These are phyloP conservation scores for Parotocinclus haroldoi DNA, from an alignment of 2,797 vertebrate genomes.

Conservation along the genomic window DNA sequence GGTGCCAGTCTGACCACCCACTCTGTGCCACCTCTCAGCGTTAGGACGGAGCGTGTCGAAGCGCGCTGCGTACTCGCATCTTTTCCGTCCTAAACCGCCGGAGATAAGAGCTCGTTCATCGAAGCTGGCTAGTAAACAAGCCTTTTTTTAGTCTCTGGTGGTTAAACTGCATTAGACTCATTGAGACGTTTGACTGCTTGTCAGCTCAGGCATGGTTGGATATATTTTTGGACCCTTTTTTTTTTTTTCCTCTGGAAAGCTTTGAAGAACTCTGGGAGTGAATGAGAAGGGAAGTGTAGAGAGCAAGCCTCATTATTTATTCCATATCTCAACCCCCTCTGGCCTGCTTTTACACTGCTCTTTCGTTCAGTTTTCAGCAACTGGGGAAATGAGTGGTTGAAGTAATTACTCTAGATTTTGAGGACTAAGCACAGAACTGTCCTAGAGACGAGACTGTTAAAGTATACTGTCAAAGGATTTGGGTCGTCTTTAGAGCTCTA, in stretches of 20 bases:
- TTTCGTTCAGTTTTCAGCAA: no score
- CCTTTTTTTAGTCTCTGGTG: constrained; percentile 11
- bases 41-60: neutral
- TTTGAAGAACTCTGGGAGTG: neutral
- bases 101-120: constrained; percentile 40
- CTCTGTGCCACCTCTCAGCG: constrained; percentile 33
- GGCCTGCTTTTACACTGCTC: neutral
- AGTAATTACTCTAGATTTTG: no score
- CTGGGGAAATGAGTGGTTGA: no score
- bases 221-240: neutral
- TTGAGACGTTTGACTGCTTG: constrained; percentile 2
- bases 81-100: constrained; percentile 46
- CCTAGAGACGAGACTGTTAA: no score
- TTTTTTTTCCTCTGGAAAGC: neutral
- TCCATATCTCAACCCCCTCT: neutral
- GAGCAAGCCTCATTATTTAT: neutral
- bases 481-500: no score
- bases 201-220: neutral
- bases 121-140: constrained; percentile 20
- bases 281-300: neutral
- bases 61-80: neutral
- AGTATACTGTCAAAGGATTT: no score
- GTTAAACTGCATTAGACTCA: neutral
- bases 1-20: constrained; percentile 49
- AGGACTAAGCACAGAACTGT: no score